A percentile compares a stretch with the other conserved stretches of the same genome.
These are phyloP conservation scores for Anoncus sp. DNA, from an alignment of 2,888 invertebrate genomes.

Conservation along the genomic window DNA sequence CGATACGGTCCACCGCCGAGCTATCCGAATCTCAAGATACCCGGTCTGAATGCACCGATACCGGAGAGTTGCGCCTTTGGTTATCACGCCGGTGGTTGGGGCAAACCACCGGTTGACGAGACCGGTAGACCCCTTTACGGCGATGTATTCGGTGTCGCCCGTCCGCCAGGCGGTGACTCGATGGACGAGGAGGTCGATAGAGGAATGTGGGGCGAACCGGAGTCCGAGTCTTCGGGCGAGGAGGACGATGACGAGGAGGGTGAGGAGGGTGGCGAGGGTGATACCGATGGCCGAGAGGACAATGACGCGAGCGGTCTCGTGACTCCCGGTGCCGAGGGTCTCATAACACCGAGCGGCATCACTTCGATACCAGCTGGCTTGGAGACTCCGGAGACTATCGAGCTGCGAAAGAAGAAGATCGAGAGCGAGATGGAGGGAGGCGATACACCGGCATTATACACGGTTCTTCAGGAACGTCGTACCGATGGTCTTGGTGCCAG, in stretches of 20 bases:
- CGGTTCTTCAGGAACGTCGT: conserved; percentile 97
- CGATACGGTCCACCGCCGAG: conserved; percentile 99
- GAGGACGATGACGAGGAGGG: conserved; percentile 86
- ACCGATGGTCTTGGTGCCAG: conserved; percentile 94
- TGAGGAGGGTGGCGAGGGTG: conserved; percentile 85
- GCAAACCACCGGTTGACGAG: conserved; percentile 99
- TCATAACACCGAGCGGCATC: conserved; percentile 97
- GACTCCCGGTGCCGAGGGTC: conserved; percentile 94
- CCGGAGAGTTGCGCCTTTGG: conserved; percentile 99
- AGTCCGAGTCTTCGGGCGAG: conserved; percentile 84
- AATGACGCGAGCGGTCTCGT: conserved; percentile 93
- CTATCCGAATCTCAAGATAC: conserved; percentile 99
- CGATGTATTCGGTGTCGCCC: conserved; percentile 96
- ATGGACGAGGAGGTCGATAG: conserved; percentile 95
- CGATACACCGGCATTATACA: conserved; percentile 97
- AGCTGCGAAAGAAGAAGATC: conserved; percentile 97
- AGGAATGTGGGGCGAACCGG: conserved; percentile 88
- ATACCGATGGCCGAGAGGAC: conserved; percentile 82
- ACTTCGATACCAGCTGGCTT: conserved; percentile 96
- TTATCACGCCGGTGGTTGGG: conserved; percentile 99
- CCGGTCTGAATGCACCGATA: conserved; percentile 98
- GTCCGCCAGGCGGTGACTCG: conserved; percentile 88
- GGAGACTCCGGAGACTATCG: conserved; percentile 99
- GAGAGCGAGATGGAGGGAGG: conserved; percentile 98
- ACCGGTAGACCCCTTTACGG: conserved; percentile 99